Evolutionary conservation across 2,888 invertebrate genomes (phyloP).

Genomic region (Drosophila nigricruria): DNA sequence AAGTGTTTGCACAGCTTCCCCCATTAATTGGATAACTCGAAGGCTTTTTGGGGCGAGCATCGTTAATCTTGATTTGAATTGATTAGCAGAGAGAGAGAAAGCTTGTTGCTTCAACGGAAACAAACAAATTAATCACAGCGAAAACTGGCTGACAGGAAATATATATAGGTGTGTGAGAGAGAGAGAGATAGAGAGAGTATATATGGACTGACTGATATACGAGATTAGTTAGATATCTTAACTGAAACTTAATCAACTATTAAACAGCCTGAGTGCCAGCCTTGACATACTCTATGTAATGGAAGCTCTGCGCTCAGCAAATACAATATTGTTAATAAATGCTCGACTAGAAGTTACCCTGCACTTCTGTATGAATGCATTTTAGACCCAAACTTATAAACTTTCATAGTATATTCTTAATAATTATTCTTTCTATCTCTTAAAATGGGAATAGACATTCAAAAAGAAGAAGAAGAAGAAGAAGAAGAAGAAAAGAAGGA

Average conservation of each 20-base stretch:
- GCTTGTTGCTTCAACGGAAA: slow-evolving; percentile 8
- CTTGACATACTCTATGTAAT: not conserved
- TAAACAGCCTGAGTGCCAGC: not conserved
- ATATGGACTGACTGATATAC: not conserved
- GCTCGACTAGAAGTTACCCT: not conserved
- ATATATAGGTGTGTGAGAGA: not conserved
- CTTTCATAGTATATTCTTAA: too few species aligned
- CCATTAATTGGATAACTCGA: slow-evolving; percentile 20
- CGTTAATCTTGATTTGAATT: slow-evolving; percentile 24
- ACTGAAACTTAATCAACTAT: not conserved
- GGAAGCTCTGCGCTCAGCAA: not conserved
- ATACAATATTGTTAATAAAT: not conserved
- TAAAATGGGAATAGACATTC: too few species aligned
- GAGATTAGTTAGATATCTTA: not conserved
- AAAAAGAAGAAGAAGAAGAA: too few species aligned
- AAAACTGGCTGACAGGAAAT: slow-evolving; percentile 5
- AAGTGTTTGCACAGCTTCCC: slow-evolving; percentile 10
- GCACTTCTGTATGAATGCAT: not conserved
- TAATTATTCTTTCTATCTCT: too few species aligned
- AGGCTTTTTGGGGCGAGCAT: slow-evolving; percentile 3
- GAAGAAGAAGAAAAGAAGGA: too few species aligned
- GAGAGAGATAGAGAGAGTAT: not conserved
- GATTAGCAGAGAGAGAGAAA: not conserved
- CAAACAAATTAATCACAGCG: slow-evolving; percentile 12
- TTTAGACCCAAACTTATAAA: too few species aligned